A percentile compares a stretch with the other conserved stretches of the same genome.
These are phyloP conservation scores for Chloebia gouldiae DNA, from an alignment of 2,113 vertebrate genomes.

Conservation along the genomic window DNA sequence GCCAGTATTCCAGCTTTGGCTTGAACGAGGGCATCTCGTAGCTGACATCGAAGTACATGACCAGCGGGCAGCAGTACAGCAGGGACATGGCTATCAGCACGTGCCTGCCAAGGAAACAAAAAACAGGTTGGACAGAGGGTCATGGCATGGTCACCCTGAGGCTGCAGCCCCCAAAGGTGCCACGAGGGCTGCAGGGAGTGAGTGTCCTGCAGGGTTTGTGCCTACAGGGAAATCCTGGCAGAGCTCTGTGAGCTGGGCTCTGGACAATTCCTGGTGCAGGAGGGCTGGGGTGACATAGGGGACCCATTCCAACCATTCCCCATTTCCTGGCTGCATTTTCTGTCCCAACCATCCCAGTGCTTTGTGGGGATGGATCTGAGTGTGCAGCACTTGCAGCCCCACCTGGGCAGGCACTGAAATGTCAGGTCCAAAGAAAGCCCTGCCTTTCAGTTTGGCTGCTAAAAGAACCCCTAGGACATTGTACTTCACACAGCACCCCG, in stretches of 20 bases:
- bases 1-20: constrained; percentile 89
- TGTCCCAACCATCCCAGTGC: not conserved
- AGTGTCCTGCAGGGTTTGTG: not conserved
- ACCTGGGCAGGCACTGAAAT: not conserved
- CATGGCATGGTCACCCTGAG: not conserved
- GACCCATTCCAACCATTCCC: not conserved
- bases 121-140: not conserved
- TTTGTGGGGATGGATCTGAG: not conserved
- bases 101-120: constrained; percentile 77
- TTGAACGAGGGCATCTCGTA: constrained; percentile 81
- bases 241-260: not conserved
- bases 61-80: constrained; percentile 78
- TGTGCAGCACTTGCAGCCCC: not conserved
- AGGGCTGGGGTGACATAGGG: not conserved
- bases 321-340: not conserved
- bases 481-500: not conserved
- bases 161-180: not conserved
- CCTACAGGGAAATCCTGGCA: not conserved
- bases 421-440: not conserved
- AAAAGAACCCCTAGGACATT: not conserved
- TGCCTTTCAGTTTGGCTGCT: not conserved
- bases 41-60: constrained; percentile 81
- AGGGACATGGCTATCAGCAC: constrained; percentile 87
- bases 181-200: rapidly evolving
- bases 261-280: not conserved